These are phyloP conservation scores for Cistogaster globosa DNA, from an alignment of 2,888 invertebrate genomes.

Conservation along the genomic window DNA sequence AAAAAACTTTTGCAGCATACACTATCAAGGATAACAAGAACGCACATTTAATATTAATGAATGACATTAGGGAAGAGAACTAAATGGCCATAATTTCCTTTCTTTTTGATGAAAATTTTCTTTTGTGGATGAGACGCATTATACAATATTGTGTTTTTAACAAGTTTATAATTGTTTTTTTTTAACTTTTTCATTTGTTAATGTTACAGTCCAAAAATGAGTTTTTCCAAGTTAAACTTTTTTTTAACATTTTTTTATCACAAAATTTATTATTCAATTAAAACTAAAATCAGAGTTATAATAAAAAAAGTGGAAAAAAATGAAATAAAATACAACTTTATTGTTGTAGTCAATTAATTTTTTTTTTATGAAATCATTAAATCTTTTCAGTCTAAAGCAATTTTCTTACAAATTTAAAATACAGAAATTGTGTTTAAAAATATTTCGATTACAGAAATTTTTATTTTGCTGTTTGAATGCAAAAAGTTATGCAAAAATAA, in stretches of 20 bases:
- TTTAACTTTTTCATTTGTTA: constrained; percentile 16
- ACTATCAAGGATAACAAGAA: constrained; percentile 8
- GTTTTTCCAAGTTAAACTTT: neutral
- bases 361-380: too few relatives aligned
- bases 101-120: constrained; percentile 1
- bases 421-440: too few relatives aligned
- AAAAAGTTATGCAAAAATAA: too few relatives aligned
- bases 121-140: neutral
- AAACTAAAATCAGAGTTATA: neutral
- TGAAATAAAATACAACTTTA: too few relatives aligned
- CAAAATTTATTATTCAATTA: neutral
- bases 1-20: neutral
- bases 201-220: neutral
- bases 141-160: neutral
- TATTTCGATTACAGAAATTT: too few relatives aligned
- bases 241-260: neutral
- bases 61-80: neutral
- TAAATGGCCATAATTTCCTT: neutral
- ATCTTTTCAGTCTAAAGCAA: too few relatives aligned
- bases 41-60: neutral
- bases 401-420: too few relatives aligned
- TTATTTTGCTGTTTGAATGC: too few relatives aligned
- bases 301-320: neutral
- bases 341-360: too few relatives aligned
- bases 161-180: constrained; percentile 25